A percentile compares a stretch with the other conserved stretches of the same genome.
Conservation (phyloP, 2,888 invertebrate species). For the Drosophila merina region DNA sequence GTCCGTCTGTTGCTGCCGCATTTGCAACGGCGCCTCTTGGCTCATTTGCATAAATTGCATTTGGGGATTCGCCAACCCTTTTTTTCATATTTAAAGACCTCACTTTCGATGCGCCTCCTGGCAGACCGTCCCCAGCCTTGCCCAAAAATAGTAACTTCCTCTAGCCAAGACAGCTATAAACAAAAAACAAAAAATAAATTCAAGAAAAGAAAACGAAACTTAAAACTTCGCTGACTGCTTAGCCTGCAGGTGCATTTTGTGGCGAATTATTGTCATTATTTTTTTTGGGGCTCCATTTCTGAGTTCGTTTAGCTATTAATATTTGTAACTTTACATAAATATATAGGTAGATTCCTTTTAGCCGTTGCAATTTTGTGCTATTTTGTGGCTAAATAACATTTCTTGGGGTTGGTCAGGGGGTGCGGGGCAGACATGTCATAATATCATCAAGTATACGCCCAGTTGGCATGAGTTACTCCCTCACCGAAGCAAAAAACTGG, state of each 20-base stretch:
- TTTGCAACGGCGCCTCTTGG: slow-evolving; percentile 75
- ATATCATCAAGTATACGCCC: slow-evolving; percentile 59
- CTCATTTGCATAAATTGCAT: slow-evolving; percentile 78
- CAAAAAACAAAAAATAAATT: slow-evolving; percentile 13
- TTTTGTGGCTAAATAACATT: slow-evolving; percentile 51
- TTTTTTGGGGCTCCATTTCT: slow-evolving; percentile 41
- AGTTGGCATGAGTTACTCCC: slow-evolving; percentile 18
- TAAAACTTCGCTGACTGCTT: slow-evolving; percentile 49
- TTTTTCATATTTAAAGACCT: slow-evolving; percentile 45
- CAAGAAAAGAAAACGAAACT: slow-evolving; percentile 25
- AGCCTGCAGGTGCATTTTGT: slow-evolving; percentile 79
- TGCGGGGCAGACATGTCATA: slow-evolving; percentile 42
- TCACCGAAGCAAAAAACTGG: slow-evolving; percentile 1
- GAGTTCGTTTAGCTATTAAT: slow-evolving; percentile 44
- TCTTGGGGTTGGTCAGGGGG: slow-evolving; percentile 11
- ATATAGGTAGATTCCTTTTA: slow-evolving; percentile 38
- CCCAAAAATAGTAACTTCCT: slow-evolving; percentile 40
- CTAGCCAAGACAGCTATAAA: slow-evolving; percentile 4
- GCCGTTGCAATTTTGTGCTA: slow-evolving; percentile 52
- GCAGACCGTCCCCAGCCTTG: slow-evolving; percentile 24
- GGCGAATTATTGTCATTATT: slow-evolving; percentile 78
- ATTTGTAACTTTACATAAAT: slow-evolving; percentile 45
- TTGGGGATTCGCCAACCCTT: slow-evolving; percentile 70
- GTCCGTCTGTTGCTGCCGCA: slow-evolving; percentile 39
- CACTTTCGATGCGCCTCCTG: slow-evolving; percentile 35